A percentile compares a stretch with the other conserved stretches of the same genome.
phyloP scores from a whole-genome alignment of 2,888 invertebrate species.

The Strigamia maritima region DNA sequence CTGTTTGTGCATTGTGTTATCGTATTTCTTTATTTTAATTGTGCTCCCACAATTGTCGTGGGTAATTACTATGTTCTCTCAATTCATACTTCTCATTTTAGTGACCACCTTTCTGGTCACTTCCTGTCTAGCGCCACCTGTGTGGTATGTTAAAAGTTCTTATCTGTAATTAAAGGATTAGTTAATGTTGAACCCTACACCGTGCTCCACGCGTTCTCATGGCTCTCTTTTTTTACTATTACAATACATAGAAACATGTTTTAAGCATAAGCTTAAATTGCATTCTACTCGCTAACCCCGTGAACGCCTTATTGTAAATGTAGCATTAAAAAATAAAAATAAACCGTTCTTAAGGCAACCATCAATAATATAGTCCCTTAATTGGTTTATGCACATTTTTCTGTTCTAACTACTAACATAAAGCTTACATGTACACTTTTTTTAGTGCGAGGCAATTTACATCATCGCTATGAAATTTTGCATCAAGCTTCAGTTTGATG shows the following conservation, averaged over 20 bases:
- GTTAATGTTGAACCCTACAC: too few species aligned
- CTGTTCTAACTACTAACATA: not conserved
- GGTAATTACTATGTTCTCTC: too few species aligned
- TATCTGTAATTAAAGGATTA: too few species aligned
- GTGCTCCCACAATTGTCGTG: too few species aligned
- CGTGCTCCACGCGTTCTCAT: too few species aligned
- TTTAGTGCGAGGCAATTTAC: not conserved
- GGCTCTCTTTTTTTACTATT: too few species aligned
- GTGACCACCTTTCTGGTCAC: too few species aligned
- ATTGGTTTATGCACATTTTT: not conserved
- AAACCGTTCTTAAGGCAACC: not conserved
- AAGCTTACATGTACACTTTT: not conserved
- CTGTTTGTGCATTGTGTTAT: too few species aligned
- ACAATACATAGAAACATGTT: not conserved
- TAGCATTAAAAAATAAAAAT: not conserved
- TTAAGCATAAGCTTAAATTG: not conserved
- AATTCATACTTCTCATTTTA: too few species aligned
- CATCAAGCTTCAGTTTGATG: not conserved
- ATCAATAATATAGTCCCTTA: not conserved
- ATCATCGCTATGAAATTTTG: not conserved
- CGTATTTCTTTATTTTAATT: too few species aligned
- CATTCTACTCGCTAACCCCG: not conserved
- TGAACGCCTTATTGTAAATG: not conserved
- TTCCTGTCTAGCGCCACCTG: too few species aligned
- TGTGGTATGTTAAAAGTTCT: too few species aligned